A percentile compares a stretch with the other conserved stretches of the same genome.
phyloP scores from a whole-genome alignment of 2,797 vertebrate species.

The Manis javanica region DNA sequence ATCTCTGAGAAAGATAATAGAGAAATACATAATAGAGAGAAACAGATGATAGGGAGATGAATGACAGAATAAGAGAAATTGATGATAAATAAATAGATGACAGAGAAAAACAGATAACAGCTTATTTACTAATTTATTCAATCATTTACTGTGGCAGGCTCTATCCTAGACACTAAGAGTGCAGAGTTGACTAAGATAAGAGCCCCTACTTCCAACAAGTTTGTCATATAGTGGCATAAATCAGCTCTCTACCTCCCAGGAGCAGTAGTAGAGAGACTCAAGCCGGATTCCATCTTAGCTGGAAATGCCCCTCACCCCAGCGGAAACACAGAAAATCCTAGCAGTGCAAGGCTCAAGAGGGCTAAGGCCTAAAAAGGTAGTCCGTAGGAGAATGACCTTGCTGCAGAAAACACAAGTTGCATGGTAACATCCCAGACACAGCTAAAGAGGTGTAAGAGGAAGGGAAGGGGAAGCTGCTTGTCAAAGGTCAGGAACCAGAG shows the following conservation, averaged over 20 bases:
- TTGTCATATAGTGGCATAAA: neutral
- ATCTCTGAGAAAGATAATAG: conserved; percentile 7
- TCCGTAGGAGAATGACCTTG: neutral
- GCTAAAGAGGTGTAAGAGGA: conserved; percentile 23
- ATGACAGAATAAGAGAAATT: neutral
- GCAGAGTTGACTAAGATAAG: conserved; percentile 24
- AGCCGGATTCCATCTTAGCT: neutral
- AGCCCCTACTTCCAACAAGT: neutral
- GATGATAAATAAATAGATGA: conserved; percentile 20
- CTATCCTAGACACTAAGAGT: neutral
- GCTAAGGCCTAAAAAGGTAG: neutral
- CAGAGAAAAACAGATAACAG: neutral
- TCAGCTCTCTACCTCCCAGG: neutral
- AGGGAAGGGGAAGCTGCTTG: neutral
- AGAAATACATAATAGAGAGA: conserved; percentile 10
- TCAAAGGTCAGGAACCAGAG: conserved; percentile 34
- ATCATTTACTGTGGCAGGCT: neutral
- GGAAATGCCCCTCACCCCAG: neutral
- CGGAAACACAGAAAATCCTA: neutral
- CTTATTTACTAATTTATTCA: conserved; percentile 44
- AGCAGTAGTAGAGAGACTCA: neutral
- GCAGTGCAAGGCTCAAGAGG: neutral
- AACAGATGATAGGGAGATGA: neutral
- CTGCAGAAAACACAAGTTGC: neutral
- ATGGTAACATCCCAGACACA: neutral